These are phyloP conservation scores for Lanistes nyassanus DNA, from an alignment of 1,140 invertebrate species.

Conservation along the genomic window DNA sequence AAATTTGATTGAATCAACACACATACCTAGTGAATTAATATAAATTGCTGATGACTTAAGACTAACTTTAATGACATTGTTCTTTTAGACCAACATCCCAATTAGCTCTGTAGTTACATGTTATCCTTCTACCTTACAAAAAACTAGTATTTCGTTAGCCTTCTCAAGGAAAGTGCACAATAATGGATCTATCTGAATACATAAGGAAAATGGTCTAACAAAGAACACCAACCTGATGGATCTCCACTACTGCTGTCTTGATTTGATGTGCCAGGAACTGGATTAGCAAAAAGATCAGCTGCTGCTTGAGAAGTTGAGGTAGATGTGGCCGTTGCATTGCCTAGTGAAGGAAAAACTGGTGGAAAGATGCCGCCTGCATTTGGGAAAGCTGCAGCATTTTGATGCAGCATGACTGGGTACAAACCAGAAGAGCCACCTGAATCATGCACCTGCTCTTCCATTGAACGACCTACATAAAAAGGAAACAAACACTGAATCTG, in stretches of 20 bases:
- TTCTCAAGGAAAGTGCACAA: too few relatives aligned
- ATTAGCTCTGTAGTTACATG: too few relatives aligned
- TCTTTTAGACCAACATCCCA: too few relatives aligned
- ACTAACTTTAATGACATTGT: too few relatives aligned
- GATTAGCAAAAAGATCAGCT: constrained; percentile 11
- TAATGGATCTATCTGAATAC: too few relatives aligned
- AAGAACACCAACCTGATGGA: constrained; percentile 30
- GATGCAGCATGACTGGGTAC: constrained; percentile 22
- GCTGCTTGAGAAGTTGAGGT: neutral
- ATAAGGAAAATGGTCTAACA: neutral
- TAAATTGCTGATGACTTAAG: too few relatives aligned
- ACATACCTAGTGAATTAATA: too few relatives aligned
- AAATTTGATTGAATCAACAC: too few relatives aligned
- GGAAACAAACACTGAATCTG: neutral
- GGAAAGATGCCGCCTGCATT: constrained; percentile 9
- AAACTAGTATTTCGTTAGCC: too few relatives aligned
- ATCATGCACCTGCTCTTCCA: constrained; percentile 7
- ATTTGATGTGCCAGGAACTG: constrained; percentile 19
- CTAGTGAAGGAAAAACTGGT: constrained; percentile 17
- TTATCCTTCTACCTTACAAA: too few relatives aligned
- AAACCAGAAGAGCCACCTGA: constrained; percentile 9
- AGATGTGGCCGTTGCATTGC: neutral
- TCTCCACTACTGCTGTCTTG: constrained; percentile 26
- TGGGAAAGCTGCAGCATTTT: constrained; percentile 22
- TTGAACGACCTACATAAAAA: constrained; percentile 14